A percentile compares a stretch with the other conserved stretches of the same genome.
Evolutionary conservation across 2,113 vertebrate genomes (phyloP).

Genomic region (Hemiscyllium ocellatum): DNA sequence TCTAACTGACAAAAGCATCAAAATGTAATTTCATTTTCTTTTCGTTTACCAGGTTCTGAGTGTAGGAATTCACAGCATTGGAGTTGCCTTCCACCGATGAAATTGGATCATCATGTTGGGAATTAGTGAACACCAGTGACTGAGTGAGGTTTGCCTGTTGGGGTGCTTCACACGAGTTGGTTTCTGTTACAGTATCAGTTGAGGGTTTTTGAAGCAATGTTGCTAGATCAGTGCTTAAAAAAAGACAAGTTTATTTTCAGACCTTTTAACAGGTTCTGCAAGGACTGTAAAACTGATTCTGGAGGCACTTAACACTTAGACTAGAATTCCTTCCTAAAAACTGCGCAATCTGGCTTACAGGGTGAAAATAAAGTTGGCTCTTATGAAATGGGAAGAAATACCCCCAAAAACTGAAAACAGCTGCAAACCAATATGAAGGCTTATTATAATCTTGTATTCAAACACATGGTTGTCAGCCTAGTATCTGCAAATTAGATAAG

Average conservation of each 20-base stretch:
- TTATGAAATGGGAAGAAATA: neutral
- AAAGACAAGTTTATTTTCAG: conserved; percentile 41
- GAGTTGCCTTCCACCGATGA: conserved; percentile 67
- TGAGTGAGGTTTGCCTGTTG: conserved; percentile 77
- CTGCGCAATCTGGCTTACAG: neutral
- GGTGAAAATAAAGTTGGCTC: neutral
- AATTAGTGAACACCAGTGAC: conserved; percentile 92
- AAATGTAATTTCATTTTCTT: conserved; percentile 31
- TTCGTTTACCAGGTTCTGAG: conserved; percentile 65
- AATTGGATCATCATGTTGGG: conserved; percentile 67
- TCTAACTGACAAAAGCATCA: conserved; percentile 12
- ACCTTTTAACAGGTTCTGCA: conserved; percentile 37
- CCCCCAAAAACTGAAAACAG: neutral
- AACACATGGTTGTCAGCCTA: neutral
- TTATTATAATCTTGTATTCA: neutral
- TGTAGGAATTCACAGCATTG: conserved; percentile 67
- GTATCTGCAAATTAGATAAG: neutral
- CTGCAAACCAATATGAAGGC: neutral
- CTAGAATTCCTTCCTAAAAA: neutral
- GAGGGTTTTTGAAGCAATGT: conserved; percentile 72
- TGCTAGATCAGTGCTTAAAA: conserved; percentile 69
- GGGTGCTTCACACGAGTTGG: conserved; percentile 61
- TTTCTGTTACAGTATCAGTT: conserved; percentile 58
- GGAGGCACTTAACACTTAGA: conserved; percentile 21
- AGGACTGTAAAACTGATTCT: conserved; percentile 20